Evolutionary conservation across 2,888 invertebrate genomes (phyloP).

Genomic region (Campoplex nolae): DNA sequence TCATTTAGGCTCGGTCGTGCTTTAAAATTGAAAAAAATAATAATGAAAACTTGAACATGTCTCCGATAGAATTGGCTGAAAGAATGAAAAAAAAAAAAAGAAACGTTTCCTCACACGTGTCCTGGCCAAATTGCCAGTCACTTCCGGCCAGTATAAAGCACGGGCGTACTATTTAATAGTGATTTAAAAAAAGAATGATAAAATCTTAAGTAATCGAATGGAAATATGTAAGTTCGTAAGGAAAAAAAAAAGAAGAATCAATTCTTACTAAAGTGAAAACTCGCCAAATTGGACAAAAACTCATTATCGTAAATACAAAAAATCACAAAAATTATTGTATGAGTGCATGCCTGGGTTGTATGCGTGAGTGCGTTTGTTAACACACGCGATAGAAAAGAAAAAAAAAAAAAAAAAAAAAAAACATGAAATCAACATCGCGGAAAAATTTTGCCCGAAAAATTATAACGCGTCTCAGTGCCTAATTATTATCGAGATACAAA

Average conservation of each 20-base stretch:
- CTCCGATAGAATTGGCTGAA: slow-evolving; percentile 10
- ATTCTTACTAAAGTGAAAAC: background rate
- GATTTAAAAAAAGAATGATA: slow-evolving; percentile 18
- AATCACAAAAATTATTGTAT: slow-evolving; percentile 9
- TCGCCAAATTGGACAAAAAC: slow-evolving; percentile 1
- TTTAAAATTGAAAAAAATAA: background rate
- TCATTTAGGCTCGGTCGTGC: slow-evolving; percentile 31
- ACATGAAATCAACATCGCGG: slow-evolving; percentile 56
- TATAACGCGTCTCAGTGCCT: slow-evolving; percentile 81
- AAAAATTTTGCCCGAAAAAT: slow-evolving; percentile 69
- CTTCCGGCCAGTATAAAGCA: slow-evolving; percentile 72
- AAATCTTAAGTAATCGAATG: background rate
- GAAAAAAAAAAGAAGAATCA: background rate
- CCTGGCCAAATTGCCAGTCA: slow-evolving; percentile 62
- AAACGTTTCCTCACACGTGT: slow-evolving; percentile 19
- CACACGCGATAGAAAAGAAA: slow-evolving; percentile 40
- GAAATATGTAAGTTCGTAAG: slow-evolving; percentile 5
- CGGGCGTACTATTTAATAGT: slow-evolving; percentile 12
- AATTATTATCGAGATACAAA: slow-evolving; percentile 74
- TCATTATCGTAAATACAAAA: slow-evolving; percentile 16
- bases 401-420: background rate
- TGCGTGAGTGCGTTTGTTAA: slow-evolving; percentile 19
- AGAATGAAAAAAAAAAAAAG: background rate
- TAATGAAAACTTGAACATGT: background rate
- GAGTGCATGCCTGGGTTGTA: background rate